phyloP scores from a whole-genome alignment of 2,113 vertebrate genomes.

The Corvus hawaiiensis region DNA sequence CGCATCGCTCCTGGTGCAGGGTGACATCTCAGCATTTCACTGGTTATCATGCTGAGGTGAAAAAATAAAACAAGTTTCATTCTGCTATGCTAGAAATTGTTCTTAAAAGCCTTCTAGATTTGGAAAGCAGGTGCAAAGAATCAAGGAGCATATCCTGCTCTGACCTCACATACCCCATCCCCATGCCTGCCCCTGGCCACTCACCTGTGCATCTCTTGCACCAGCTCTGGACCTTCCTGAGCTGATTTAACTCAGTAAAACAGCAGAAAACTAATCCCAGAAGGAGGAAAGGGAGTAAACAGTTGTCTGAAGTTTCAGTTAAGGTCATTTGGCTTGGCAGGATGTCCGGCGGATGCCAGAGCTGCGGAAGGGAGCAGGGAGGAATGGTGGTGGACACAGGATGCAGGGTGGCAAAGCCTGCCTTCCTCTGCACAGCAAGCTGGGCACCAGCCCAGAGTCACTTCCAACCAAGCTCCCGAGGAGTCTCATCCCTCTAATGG shows the following conservation, averaged over 20 bases:
- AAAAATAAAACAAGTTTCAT: background rate
- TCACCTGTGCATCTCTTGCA: background rate
- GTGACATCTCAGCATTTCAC: background rate
- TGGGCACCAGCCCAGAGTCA: background rate
- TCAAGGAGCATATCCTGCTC: background rate
- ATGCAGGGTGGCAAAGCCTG: background rate
- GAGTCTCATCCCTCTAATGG: background rate
- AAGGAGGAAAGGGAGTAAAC: background rate
- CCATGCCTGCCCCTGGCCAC: no score
- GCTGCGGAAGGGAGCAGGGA: background rate
- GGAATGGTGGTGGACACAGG: background rate
- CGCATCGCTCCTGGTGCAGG: rapidly evolving
- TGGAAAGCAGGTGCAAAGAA: background rate
- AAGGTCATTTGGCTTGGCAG: background rate
- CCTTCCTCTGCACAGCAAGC: background rate
- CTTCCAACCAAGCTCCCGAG: rapidly evolving
- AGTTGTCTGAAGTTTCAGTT: background rate
- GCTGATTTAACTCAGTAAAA: background rate
- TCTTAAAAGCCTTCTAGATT: background rate
- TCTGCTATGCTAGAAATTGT: background rate
- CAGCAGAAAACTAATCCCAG: background rate
- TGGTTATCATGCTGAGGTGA: background rate
- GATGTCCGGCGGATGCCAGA: rapidly evolving
- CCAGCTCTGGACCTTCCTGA: background rate
- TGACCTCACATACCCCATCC: background rate